These are phyloP conservation scores for Gymnocheta viridis DNA, from an alignment of 2,888 invertebrate species.

Conservation along the genomic window DNA sequence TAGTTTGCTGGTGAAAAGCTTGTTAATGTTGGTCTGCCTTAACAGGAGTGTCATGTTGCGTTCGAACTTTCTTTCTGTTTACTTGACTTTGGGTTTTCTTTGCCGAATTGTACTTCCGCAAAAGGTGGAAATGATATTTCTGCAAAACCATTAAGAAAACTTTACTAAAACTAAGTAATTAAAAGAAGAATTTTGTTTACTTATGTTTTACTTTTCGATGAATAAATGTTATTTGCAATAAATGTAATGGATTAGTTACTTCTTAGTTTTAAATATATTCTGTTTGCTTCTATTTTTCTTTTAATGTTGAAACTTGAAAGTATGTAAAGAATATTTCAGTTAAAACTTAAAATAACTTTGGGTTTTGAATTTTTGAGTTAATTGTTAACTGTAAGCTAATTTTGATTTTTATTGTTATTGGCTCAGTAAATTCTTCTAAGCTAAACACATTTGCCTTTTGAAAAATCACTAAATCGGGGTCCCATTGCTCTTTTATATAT, in stretches of 20 bases:
- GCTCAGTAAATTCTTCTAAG: too few species aligned
- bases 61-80: constrained; percentile 8
- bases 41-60: constrained; percentile 19
- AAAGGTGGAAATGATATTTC: constrained; percentile 22
- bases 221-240: not conserved
- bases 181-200: not conserved
- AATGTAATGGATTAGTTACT: not conserved
- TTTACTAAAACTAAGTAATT: constrained; percentile 4
- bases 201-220: not conserved
- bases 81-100: constrained; percentile 19
- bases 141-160: constrained; percentile 2
- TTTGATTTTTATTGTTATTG: too few species aligned
- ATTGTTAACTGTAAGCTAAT: too few species aligned
- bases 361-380: too few species aligned
- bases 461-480: too few species aligned
- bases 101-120: not conserved
- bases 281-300: not conserved
- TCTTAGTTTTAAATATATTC: not conserved
- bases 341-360: too few species aligned
- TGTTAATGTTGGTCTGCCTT: constrained; percentile 39
- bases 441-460: too few species aligned
- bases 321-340: too few species aligned
- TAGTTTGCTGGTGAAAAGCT: constrained; percentile 15
- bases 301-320: not conserved
- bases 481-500: too few species aligned